phyloP scores from a whole-genome alignment of 2,888 invertebrate genomes.

The Rutpela maculata region DNA sequence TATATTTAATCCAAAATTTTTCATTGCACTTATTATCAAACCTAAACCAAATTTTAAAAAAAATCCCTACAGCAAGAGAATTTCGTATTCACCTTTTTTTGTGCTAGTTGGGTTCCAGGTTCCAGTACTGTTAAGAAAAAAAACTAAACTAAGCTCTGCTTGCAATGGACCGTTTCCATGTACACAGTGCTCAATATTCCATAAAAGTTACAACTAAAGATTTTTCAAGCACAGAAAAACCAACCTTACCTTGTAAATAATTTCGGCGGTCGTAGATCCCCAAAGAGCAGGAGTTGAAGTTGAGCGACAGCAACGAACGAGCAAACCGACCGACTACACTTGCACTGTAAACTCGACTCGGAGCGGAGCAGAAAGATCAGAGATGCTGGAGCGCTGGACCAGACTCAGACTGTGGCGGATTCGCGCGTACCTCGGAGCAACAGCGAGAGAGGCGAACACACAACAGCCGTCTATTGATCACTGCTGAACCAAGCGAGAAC shows the following conservation, averaged over 20 bases:
- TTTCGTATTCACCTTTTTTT: no score
- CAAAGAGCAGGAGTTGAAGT: conserved; percentile 9
- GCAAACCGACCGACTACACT: conserved; percentile 35
- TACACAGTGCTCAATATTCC: no score
- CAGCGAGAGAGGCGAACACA: conserved; percentile 27
- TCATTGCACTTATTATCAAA: no score
- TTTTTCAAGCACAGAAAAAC: not conserved
- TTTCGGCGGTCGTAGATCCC: conserved; percentile 5
- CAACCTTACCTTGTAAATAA: conserved; percentile 20
- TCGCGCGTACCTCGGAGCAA: conserved; percentile 9
- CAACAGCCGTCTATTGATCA: conserved; percentile 46
- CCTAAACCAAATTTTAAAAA: no score
- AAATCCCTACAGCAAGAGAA: no score
- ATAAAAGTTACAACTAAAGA: not conserved
- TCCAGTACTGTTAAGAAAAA: no score
- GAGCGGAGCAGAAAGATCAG: conserved; percentile 21
- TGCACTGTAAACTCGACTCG: conserved; percentile 34
- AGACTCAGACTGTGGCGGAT: conserved; percentile 32
- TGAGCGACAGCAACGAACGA: conserved; percentile 11
- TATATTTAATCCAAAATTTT: no score
- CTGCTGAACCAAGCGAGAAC: conserved; percentile 36
- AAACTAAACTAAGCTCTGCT: no score
- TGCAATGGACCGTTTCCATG: no score
- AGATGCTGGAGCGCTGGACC: conserved; percentile 42
- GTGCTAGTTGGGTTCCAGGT: no score